Percentiles rank a stretch among this genome's conserved stretches.
phyloP scores from a whole-genome alignment of 2,797 vertebrate genomes.

The Urophycis tenuis region DNA sequence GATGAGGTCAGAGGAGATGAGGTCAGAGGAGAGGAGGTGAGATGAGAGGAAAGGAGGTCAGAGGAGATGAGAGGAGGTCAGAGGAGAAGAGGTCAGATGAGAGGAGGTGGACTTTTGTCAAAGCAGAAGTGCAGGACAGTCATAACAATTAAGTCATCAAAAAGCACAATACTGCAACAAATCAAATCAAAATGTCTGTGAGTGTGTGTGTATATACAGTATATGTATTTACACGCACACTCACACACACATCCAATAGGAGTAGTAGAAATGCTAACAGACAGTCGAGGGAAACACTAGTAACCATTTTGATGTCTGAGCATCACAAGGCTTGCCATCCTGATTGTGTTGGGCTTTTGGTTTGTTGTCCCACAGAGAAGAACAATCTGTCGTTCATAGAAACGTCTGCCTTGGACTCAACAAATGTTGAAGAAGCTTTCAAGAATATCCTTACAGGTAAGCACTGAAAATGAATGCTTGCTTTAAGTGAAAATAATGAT shows the following conservation, averaged over 20 bases:
- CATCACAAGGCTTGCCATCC: not conserved
- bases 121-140: not conserved
- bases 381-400: slow-evolving; percentile 98
- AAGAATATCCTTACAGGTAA: slow-evolving; percentile 97
- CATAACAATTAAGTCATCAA: not conserved
- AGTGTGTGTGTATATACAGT: not conserved
- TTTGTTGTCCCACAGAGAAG: slow-evolving; percentile 77
- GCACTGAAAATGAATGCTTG: slow-evolving; percentile 4
- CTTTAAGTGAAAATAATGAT: not conserved
- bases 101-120: not conserved
- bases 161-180: not conserved
- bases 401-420: slow-evolving; percentile 96
- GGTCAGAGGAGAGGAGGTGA: slow-evolving; percentile 3
- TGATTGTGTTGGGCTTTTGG: not conserved
- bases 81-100: not conserved
- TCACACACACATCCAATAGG: not conserved
- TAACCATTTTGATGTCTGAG: not conserved
- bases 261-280: not conserved
- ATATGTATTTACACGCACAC: not conserved
- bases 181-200: too few relatives aligned
- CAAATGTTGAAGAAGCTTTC: slow-evolving; percentile 97
- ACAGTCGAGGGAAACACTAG: not conserved
- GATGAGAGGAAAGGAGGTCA: not conserved
- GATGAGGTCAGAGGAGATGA: not conserved
- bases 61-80: slow-evolving; percentile 7